phyloP scores from a whole-genome alignment of 2,113 vertebrate genomes.

The Eudyptes chrysolophus region DNA sequence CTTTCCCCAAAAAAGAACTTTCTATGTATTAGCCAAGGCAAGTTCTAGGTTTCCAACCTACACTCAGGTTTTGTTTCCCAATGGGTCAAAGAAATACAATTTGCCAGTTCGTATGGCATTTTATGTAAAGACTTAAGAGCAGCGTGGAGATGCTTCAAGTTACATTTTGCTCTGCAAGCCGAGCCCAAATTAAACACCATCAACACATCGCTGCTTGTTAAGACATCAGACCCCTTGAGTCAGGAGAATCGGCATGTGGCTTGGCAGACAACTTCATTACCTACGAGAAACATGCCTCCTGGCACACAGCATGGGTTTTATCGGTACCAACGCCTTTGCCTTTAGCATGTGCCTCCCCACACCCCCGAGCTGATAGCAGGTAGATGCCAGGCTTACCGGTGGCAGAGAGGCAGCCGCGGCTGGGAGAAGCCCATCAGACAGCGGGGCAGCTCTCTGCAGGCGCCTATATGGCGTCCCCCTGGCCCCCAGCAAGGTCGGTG shows the following conservation, averaged over 20 bases:
- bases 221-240: not conserved
- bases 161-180: not conserved
- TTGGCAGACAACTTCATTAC: accelerated
- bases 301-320: not conserved
- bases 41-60: not conserved
- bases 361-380: not conserved
- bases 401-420: accelerated
- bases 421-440: not conserved
- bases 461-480: constrained; percentile 54
- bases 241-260: accelerated
- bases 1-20: not conserved
- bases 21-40: accelerated
- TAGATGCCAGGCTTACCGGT: not conserved
- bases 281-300: accelerated
- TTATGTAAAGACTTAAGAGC: not conserved
- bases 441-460: not conserved
- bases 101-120: not conserved
- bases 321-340: accelerated
- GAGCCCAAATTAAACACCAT: not conserved
- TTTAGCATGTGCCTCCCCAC: not conserved
- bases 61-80: not conserved
- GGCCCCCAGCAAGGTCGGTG: constrained; percentile 79
- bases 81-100: not conserved
- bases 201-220: accelerated
- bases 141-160: accelerated